Evolutionary conservation across 2,888 invertebrate species (phyloP).

Genomic region (Epinotia nisella): DNA sequence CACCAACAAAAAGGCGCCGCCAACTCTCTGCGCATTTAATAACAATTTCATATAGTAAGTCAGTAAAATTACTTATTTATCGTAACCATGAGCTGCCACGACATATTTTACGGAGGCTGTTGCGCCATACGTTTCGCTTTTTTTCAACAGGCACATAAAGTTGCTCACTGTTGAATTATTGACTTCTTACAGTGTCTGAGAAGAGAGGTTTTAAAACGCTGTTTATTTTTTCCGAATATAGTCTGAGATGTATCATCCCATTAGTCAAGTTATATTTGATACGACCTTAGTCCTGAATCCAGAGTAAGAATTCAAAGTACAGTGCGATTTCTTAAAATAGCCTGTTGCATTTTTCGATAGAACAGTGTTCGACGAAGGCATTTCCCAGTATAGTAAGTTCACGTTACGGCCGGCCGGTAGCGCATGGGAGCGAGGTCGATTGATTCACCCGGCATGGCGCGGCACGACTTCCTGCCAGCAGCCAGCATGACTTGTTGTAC

Average conservation of each 20-base stretch:
- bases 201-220: neutral
- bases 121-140: slow-evolving; percentile 53
- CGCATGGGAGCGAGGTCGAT: slow-evolving; percentile 55
- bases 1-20: slow-evolving; percentile 57
- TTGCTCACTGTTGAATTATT: slow-evolving; percentile 12
- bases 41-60: slow-evolving; percentile 49
- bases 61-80: slow-evolving; percentile 63
- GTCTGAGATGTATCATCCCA: neutral
- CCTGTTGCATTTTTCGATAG: neutral
- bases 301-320: neutral
- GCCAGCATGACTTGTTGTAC: slow-evolving; percentile 50
- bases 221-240: neutral
- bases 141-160: slow-evolving; percentile 44
- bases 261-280: neutral
- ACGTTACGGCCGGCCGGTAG: slow-evolving; percentile 36
- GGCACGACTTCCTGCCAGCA: slow-evolving; percentile 53
- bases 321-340: neutral
- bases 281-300: neutral
- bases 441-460: slow-evolving; percentile 50
- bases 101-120: slow-evolving; percentile 57
- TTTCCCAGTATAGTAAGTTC: slow-evolving; percentile 15
- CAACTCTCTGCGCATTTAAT: slow-evolving; percentile 44
- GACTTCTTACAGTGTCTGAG: slow-evolving; percentile 3
- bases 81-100: slow-evolving; percentile 46
- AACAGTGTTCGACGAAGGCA: neutral